Conservation (phyloP, 2,113 vertebrate genomes). For the Lycaon pictus region DNA sequence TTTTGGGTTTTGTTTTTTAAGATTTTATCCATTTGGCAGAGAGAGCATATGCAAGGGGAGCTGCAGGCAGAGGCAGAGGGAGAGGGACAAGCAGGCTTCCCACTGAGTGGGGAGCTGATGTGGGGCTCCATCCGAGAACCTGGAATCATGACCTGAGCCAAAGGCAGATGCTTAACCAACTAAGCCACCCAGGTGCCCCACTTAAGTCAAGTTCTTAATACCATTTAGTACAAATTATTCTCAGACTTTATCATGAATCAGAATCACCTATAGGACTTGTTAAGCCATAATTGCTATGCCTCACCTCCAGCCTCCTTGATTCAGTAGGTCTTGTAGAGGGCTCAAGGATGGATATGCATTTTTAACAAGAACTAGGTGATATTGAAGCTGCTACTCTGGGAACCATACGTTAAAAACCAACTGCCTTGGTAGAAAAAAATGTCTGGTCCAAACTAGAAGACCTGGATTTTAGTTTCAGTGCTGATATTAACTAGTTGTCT, state of each 20-base stretch:
- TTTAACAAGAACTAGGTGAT: background rate
- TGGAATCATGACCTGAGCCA: too few species aligned
- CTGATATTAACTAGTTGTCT: background rate
- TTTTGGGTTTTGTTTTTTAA: too few species aligned
- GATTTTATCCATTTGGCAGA: too few species aligned
- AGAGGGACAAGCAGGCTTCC: too few species aligned
- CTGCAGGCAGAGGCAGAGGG: too few species aligned
- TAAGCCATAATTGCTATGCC: background rate
- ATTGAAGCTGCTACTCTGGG: background rate
- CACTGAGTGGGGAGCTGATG: too few species aligned
- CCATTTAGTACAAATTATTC: background rate
- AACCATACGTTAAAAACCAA: background rate
- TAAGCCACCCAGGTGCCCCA: too few species aligned
- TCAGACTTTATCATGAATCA: background rate
- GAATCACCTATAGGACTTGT: background rate
- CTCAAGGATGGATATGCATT: background rate
- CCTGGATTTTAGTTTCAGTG: background rate
- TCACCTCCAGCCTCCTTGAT: background rate
- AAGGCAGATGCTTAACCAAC: too few species aligned
- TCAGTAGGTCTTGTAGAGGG: background rate
- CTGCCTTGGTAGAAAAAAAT: background rate
- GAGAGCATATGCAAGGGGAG: too few species aligned
- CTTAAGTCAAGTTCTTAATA: background rate
- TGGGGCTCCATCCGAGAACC: too few species aligned
- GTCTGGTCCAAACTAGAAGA: background rate